phyloP scores from a whole-genome alignment of 2,888 invertebrate species.

The Melieria crassipennis region DNA sequence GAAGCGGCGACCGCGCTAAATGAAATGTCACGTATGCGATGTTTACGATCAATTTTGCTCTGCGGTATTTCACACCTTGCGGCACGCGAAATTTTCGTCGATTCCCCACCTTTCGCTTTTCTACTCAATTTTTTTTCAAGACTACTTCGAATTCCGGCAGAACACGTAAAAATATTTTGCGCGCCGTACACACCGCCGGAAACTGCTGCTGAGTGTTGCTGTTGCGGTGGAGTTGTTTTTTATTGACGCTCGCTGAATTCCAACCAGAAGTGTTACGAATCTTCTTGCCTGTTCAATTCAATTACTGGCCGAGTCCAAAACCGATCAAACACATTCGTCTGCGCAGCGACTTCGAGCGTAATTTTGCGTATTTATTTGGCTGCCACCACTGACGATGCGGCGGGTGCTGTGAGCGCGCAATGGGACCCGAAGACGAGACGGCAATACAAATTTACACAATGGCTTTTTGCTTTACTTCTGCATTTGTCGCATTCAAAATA shows the following conservation, averaged over 20 bases:
- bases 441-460: conserved; percentile 40
- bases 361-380: conserved; percentile 10
- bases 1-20: no score
- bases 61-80: conserved; percentile 27
- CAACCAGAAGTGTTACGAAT: conserved; percentile 1
- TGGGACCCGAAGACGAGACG: conserved; percentile 37
- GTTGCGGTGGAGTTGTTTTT: no score
- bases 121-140: conserved; percentile 10
- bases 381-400: conserved; percentile 48
- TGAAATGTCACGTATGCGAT: no score
- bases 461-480: conserved; percentile 5
- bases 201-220: no score
- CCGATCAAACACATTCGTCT: conserved; percentile 38
- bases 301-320: conserved; percentile 34
- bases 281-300: conserved; percentile 32
- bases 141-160: background rate
- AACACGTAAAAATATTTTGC: conserved; percentile 16
- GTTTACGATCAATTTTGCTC: conserved; percentile 9
- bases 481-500: conserved; percentile 12
- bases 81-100: conserved; percentile 17
- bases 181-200: background rate
- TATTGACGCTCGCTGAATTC: background rate
- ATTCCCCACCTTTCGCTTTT: background rate
- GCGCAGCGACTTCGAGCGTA: background rate
- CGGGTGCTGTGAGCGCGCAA: conserved; percentile 45